phyloP scores from a whole-genome alignment of 64 coral and sea anemone genomes.

The Stichodactyla helianthus region DNA sequence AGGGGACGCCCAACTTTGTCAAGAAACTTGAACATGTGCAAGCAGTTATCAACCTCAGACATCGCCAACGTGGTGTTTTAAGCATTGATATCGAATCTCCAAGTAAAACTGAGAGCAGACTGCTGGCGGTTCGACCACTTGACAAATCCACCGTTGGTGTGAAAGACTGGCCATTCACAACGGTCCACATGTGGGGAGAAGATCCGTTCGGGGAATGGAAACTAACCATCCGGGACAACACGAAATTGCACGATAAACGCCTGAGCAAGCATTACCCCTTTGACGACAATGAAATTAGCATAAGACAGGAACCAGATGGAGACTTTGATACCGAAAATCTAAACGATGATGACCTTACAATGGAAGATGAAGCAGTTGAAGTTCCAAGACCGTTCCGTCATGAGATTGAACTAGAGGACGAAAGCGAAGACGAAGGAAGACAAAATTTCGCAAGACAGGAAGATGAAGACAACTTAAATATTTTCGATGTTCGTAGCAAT shows the following conservation, averaged over 20 bases:
- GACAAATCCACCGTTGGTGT: constrained; percentile 53
- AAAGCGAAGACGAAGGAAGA: constrained; percentile 9
- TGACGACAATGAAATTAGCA: background rate
- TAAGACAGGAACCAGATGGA: background rate
- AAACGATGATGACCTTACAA: background rate
- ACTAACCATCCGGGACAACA: constrained; percentile 43
- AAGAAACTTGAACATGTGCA: constrained; percentile 67
- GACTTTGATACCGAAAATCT: background rate
- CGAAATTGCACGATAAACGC: background rate
- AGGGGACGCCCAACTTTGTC: constrained; percentile 6
- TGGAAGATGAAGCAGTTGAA: background rate
- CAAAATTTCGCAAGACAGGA: background rate
- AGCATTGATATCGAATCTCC: constrained; percentile 62
- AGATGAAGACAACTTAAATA: background rate
- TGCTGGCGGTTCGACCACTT: constrained; percentile 36
- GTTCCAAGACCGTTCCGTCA: constrained; percentile 12
- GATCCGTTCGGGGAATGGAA: constrained; percentile 62
- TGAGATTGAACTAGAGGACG: constrained; percentile 5
- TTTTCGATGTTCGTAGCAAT: constrained; percentile 15
- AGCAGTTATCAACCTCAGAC: constrained; percentile 39
- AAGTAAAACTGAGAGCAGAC: constrained; percentile 42
- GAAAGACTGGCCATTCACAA: constrained; percentile 66
- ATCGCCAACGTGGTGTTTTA: constrained; percentile 60
- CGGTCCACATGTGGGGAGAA: constrained; percentile 75
- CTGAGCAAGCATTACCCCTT: background rate